Percentiles rank a stretch among this genome's conserved stretches.
phyloP scores from a whole-genome alignment of 2,888 invertebrate genomes.

The Chaitophorus viminalis region DNA sequence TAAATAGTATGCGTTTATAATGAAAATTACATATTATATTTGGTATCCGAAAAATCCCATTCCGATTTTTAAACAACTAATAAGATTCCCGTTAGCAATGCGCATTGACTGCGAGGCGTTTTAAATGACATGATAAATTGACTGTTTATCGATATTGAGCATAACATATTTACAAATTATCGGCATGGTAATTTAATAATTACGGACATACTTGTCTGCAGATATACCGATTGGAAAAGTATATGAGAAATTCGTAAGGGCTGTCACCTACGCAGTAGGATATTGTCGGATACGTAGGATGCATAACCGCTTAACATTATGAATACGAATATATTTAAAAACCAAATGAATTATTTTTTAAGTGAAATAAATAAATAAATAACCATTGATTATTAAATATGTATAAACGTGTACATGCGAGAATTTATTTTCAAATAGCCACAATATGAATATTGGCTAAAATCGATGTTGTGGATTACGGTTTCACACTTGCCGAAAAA shows the following conservation, averaged over 20 bases:
- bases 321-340: background rate
- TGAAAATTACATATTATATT: background rate
- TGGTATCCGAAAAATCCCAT: conserved; percentile 17
- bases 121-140: conserved; percentile 32
- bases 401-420: no score
- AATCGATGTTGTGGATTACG: background rate
- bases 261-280: conserved; percentile 30
- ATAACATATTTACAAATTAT: conserved; percentile 24
- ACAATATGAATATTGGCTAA: background rate
- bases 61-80: conserved; percentile 33
- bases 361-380: background rate
- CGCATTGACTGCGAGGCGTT: conserved; percentile 22
- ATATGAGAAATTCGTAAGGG: background rate
- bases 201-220: background rate
- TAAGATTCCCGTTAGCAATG: conserved; percentile 36
- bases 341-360: background rate
- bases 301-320: background rate
- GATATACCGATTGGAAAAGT: background rate
- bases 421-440: no score
- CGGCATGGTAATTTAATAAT: conserved; percentile 31
- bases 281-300: conserved; percentile 20
- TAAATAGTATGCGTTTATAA: background rate
- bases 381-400: no score
- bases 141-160: background rate
- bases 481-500: background rate